Conservation (phyloP, 2,113 vertebrate genomes). For the Esox niger region DNA sequence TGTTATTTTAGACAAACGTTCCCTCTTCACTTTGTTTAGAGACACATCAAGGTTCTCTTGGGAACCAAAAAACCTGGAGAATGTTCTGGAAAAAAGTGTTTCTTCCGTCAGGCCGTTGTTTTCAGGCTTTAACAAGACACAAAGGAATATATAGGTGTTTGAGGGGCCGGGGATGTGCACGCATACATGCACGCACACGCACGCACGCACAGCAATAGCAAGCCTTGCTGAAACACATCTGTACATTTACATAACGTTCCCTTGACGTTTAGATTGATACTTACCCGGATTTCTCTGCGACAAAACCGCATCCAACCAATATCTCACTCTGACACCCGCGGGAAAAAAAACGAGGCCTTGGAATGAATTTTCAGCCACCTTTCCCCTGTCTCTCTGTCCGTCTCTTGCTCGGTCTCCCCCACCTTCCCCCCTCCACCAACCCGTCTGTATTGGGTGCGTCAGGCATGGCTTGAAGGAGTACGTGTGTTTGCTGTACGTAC, state of each 20-base stretch:
- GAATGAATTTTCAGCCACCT: too few relatives aligned
- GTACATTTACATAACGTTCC: not conserved
- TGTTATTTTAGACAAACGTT: constrained; percentile 2
- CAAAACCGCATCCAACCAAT: not conserved
- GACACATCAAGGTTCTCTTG: not conserved
- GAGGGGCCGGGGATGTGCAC: too few relatives aligned
- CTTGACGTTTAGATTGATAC: not conserved
- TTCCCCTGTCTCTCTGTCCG: too few relatives aligned
- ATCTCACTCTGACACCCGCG: not conserved
- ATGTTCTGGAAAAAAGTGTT: not conserved
- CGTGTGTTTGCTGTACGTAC: not conserved
- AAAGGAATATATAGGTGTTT: constrained; percentile 1
- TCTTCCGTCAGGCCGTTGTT: not conserved
- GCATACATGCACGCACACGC: too few relatives aligned
- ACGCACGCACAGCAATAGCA: not conserved
- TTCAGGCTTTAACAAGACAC: constrained; percentile 5
- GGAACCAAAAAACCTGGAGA: constrained; percentile 5
- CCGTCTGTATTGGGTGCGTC: too few relatives aligned
- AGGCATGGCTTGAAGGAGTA: not conserved
- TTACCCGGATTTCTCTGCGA: not conserved
- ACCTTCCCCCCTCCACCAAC: too few relatives aligned
- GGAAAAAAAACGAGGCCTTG: not conserved
- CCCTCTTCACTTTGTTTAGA: not conserved
- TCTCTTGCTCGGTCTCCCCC: too few relatives aligned
- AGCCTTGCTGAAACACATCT: not conserved